Evolutionary conservation across 2,888 invertebrate genomes (phyloP).

Genomic region (Glomeris marginata): DNA sequence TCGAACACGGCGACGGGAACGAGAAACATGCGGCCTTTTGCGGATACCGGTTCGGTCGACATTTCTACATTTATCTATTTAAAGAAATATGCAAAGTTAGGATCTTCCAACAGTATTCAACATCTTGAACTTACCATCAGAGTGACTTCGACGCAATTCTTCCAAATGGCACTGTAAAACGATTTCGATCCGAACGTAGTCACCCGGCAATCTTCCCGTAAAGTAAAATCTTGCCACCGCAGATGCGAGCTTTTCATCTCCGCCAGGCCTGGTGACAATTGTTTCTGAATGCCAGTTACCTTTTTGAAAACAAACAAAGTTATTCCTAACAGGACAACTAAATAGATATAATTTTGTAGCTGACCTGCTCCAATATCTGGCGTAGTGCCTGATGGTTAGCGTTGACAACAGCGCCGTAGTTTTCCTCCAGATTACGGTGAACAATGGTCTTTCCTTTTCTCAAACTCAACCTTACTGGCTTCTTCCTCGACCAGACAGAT

Average conservation of each 20-base stretch:
- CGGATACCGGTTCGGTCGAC: conserved; percentile 24
- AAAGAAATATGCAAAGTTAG: no score
- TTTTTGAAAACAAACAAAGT: no score
- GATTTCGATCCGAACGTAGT: conserved; percentile 48
- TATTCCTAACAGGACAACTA: no score
- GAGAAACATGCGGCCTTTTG: conserved; percentile 37
- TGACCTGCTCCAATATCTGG: conserved; percentile 79
- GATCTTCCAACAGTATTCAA: not conserved
- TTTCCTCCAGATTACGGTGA: conserved; percentile 71
- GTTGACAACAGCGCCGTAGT: conserved; percentile 75
- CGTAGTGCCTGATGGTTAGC: conserved; percentile 81
- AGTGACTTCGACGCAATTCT: conserved; percentile 25
- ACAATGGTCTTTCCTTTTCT: conserved; percentile 67
- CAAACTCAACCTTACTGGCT: conserved; percentile 43
- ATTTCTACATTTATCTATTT: conserved; percentile 45
- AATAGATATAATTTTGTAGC: no score
- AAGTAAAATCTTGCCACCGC: conserved; percentile 54
- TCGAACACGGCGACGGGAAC: conserved; percentile 65
- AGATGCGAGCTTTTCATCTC: conserved; percentile 32
- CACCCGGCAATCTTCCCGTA: conserved; percentile 38
- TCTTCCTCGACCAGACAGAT: conserved; percentile 6
- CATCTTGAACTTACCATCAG: conserved; percentile 7
- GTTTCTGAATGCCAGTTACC: no score
- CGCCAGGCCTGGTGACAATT: no score
- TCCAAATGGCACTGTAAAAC: conserved; percentile 63